Conservation (phyloP, 2,113 vertebrate genomes). For the Thymallus thymallus region DNA sequence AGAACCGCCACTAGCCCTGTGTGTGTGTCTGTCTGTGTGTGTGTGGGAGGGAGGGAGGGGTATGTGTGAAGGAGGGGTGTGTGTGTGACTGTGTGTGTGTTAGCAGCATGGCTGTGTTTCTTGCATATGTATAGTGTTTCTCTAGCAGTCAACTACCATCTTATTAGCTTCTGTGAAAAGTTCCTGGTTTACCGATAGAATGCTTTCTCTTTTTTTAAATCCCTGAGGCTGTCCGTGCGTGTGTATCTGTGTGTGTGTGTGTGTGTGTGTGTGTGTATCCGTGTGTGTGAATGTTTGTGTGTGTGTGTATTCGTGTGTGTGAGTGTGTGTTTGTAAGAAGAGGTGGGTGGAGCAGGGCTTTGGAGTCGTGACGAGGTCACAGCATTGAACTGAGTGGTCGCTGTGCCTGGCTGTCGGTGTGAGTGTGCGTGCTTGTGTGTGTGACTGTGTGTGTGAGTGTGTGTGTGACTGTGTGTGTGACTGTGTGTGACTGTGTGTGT, state of each 20-base stretch:
- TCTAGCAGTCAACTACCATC: no score
- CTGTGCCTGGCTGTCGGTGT: not conserved
- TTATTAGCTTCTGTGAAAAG: conserved; percentile 29
- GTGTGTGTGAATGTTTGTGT: conserved; percentile 7
- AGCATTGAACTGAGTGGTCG: conserved; percentile 6
- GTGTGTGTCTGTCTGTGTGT: conserved; percentile 41
- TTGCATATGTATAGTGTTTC: no score
- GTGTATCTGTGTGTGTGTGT: no score
- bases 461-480: no score
- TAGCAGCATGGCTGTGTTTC: conserved; percentile 31
- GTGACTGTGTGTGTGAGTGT: no score
- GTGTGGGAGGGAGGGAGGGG: conserved; percentile 8
- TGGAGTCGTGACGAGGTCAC: conserved; percentile 37
- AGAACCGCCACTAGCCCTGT: conserved; percentile 46
- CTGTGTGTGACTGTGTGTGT: no score
- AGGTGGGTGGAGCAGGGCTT: conserved; percentile 4
- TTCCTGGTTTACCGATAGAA: conserved; percentile 21
- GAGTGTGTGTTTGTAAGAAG: not conserved
- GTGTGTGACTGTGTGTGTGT: no score
- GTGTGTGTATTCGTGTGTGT: not conserved
- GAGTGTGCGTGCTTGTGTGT: conserved; percentile 13
- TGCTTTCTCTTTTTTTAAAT: conserved; percentile 15
- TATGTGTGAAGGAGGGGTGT: conserved; percentile 23
- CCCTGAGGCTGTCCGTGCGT: no score
- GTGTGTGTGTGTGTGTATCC: conserved; percentile 22